Conservation (phyloP, 2,888 invertebrate species). For the Drosophila setosimentum region DNA sequence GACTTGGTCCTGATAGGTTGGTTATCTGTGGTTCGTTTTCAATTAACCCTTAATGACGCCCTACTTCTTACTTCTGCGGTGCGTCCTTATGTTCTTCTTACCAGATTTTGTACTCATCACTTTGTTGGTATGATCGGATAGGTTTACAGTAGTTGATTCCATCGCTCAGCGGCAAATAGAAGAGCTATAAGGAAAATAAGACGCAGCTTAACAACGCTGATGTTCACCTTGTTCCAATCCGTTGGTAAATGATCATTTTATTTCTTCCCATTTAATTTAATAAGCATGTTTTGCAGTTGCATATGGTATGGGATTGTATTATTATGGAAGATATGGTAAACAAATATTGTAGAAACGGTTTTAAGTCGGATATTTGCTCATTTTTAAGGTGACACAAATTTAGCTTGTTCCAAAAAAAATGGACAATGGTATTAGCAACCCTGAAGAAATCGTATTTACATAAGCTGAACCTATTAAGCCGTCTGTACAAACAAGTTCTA, state of each 20-base stretch:
- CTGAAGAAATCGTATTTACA: not conserved
- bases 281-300: not conserved
- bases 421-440: not conserved
- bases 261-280: not conserved
- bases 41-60: not conserved
- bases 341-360: fast-evolving
- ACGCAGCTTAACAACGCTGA: no score
- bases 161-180: slow-evolving; percentile 11
- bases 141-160: not conserved
- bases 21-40: not conserved
- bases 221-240: slow-evolving; percentile 17
- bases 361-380: not conserved
- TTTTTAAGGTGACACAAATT: not conserved
- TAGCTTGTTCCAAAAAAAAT: not conserved
- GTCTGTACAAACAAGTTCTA: not conserved
- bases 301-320: no score
- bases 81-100: not conserved
- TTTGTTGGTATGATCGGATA: not conserved
- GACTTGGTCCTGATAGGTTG: not conserved
- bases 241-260: slow-evolving; percentile 28
- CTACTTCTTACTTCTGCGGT: not conserved
- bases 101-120: not conserved
- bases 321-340: no score
- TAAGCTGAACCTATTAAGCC: not conserved
- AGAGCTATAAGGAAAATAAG: slow-evolving; percentile 20